Base-by-base conservation (phyloP, 2,888 invertebrate genomes). In the Baccha elongata region DNA sequence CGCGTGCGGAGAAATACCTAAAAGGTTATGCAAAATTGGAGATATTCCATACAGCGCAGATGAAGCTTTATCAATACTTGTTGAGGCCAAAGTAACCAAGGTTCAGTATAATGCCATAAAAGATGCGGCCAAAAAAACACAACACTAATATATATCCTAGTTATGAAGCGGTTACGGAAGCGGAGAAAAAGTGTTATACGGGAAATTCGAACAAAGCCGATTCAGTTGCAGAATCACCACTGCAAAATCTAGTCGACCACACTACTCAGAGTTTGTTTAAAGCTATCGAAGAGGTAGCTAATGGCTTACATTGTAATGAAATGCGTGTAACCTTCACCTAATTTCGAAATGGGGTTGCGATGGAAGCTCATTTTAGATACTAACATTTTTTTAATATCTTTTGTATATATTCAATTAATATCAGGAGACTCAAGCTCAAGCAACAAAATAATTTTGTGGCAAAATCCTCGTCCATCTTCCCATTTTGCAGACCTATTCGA, bases 391-490 rank as follows among this genome's bases (percentile, higher is more conserved):
- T 35, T 35, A 35, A 35, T 8, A 2, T 35, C 35, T 35, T 35
- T 35, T 35, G 35, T 35, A 7, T 8, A 3, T 11, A 35, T 35
- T 35, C 35, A 35, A 10, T 11, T 7, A 35, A 11, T 35, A 35
- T 35, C 35, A 35, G 35, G 35, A 11, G 11, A 35, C 35, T 2
- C 7, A 1, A 11, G 44, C 17, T 44, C n/a, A 44, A 21, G 2
- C 21, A 44, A 44, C 3, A 44, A 21, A 10, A 7, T 35, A 35
- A 11, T 35, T 7, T 35, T 50, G 1, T 65, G 50, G 48, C 19
- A 35, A 65, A 65, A 53, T 21, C 10, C 21, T 13, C 40, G 40
- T 15, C 52, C 53, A 37, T 67, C 52, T 7, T 58, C 42, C 2
- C 5, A 6, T 26, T 42, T 6, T 58, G 55, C 21, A 23, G 58